phyloP scores from a whole-genome alignment of 2,888 invertebrate genomes.

The Conops quadrifasciatus region DNA sequence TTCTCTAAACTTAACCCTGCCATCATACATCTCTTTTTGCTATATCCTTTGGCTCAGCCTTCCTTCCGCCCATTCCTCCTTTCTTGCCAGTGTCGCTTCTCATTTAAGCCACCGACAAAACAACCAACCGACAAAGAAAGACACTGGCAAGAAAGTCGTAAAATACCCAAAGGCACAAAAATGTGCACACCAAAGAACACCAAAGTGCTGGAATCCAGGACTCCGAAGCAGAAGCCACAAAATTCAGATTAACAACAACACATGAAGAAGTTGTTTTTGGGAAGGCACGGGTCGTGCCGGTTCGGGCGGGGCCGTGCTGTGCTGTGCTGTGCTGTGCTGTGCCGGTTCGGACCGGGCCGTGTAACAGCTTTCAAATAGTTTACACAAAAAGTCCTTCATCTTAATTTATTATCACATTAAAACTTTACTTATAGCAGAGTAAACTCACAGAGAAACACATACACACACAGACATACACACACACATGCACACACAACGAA shows the following conservation, averaged over 20 bases:
- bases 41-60: neutral
- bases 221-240: conserved; percentile 18
- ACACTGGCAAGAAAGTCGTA: conserved; percentile 3
- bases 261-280: neutral
- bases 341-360: too few species aligned
- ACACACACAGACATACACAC: neutral
- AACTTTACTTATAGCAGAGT: conserved; percentile 40
- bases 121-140: neutral
- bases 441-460: neutral
- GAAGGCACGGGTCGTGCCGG: too few species aligned
- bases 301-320: too few species aligned
- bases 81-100: neutral
- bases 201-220: conserved; percentile 8
- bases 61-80: neutral
- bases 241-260: conserved; percentile 4
- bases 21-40: neutral
- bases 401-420: conserved; percentile 58
- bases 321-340: too few species aligned
- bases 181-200: neutral
- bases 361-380: conserved; percentile 54
- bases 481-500: neutral
- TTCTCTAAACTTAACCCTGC: too few species aligned
- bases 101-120: neutral
- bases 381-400: conserved; percentile 32
- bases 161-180: conserved; percentile 26